Conservation (phyloP, 64 coral and sea anemone species). For the Actinia equina region DNA sequence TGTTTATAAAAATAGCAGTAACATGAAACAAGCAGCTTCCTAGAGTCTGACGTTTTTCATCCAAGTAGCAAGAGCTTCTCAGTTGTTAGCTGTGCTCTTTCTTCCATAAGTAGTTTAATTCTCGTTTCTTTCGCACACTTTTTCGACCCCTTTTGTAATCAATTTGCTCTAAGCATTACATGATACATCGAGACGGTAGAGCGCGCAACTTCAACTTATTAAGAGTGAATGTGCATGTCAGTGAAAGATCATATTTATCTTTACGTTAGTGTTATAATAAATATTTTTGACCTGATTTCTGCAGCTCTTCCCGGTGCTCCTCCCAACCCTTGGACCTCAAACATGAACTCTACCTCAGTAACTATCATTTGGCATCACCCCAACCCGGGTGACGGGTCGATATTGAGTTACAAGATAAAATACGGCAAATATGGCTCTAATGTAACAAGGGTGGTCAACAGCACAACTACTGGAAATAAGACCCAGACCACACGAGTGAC, state of each 20-base stretch:
- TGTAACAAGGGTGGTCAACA: background rate
- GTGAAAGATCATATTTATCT: background rate
- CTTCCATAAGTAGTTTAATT: no score
- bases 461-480: background rate
- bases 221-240: no score
- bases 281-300: background rate
- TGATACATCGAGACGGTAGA: no score
- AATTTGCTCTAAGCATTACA: no score
- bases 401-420: background rate
- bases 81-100: no score
- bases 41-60: no score
- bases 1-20: no score
- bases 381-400: conserved; percentile 5
- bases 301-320: background rate
- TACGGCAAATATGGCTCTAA: background rate
- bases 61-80: no score
- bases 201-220: no score
- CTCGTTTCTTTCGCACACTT: no score
- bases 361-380: background rate
- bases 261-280: background rate
- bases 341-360: background rate
- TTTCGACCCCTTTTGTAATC: no score
- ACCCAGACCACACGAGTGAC: background rate
- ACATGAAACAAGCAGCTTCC: no score
- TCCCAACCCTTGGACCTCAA: background rate